phyloP scores from a whole-genome alignment of 1,140 invertebrate genomes.

The Pomacea maculata region DNA sequence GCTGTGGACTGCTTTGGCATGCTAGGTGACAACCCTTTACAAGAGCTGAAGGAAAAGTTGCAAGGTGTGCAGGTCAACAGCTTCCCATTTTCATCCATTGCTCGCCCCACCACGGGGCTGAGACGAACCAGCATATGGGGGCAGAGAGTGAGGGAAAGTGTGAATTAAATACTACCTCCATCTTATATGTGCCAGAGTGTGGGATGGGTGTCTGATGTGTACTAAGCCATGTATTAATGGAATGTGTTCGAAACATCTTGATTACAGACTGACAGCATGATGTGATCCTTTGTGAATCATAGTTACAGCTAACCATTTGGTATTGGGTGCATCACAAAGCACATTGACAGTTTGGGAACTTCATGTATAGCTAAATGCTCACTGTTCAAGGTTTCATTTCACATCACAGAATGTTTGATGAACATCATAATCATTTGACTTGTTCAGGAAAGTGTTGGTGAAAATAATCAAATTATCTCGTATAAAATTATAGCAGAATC shows the following conservation, averaged over 20 bases:
- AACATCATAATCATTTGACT: too few species aligned
- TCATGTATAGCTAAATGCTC: too few species aligned
- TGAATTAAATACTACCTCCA: constrained; percentile 19
- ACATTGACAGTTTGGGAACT: too few species aligned
- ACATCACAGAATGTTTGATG: too few species aligned
- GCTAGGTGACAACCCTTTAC: constrained; percentile 71
- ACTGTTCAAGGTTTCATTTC: too few species aligned
- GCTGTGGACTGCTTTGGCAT: constrained; percentile 82
- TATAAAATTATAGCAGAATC: too few species aligned
- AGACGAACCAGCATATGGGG: constrained; percentile 89
- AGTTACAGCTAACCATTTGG: too few species aligned
- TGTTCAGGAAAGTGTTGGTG: too few species aligned
- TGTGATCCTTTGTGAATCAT: too few species aligned
- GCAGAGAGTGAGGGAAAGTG: constrained; percentile 78
- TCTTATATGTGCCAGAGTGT: neutral
- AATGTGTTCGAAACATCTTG: neutral
- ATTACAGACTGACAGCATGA: neutral
- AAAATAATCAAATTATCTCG: too few species aligned
- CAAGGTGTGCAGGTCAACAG: constrained; percentile 74
- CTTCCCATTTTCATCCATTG: constrained; percentile 80
- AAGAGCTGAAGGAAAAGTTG: constrained; percentile 70
- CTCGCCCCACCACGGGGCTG: constrained; percentile 86
- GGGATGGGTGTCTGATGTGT: neutral
- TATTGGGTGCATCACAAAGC: too few species aligned
- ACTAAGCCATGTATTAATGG: neutral